Conservation (phyloP, 2,113 vertebrate genomes). For the Arothron firmamentum region DNA sequence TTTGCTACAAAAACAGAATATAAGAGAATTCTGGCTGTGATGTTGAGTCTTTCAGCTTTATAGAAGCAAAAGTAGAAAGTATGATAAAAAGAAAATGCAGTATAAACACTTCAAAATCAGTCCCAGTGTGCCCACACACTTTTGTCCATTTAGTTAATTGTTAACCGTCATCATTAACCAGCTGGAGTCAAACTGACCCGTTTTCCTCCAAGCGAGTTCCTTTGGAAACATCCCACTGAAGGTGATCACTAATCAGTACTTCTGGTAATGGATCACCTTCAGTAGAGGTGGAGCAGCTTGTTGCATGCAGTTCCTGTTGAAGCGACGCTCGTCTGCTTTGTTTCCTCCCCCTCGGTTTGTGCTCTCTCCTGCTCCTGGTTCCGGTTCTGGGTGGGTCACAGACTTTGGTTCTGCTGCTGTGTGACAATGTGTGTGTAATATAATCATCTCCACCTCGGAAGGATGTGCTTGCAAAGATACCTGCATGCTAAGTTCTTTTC, state of each 20-base stretch:
- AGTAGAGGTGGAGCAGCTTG: slow-evolving; percentile 17
- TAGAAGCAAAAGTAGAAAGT: too few relatives aligned
- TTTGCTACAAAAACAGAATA: too few relatives aligned
- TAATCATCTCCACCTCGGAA: background rate
- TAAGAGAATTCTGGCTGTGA: too few relatives aligned
- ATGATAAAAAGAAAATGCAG: background rate
- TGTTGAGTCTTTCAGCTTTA: too few relatives aligned
- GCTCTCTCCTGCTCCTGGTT: slow-evolving; percentile 46
- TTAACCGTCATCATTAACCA: background rate
- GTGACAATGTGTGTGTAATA: too few relatives aligned
- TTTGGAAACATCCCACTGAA: background rate
- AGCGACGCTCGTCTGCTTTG: slow-evolving; percentile 43
- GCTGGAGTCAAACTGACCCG: background rate
- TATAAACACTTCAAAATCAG: background rate
- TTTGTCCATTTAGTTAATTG: background rate
- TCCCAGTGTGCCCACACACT: background rate
- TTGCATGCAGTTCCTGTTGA: slow-evolving; percentile 65
- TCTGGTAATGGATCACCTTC: slow-evolving; percentile 9
- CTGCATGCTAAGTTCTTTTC: slow-evolving; percentile 64
- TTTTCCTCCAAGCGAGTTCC: background rate
- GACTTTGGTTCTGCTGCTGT: too few relatives aligned
- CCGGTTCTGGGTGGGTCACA: slow-evolving; percentile 14
- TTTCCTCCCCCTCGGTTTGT: slow-evolving; percentile 44
- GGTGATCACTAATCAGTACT: slow-evolving; percentile 5
- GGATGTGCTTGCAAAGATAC: slow-evolving; percentile 42